Base-by-base conservation (phyloP, 2,888 invertebrate species). In the Pammene fasciana region DNA sequence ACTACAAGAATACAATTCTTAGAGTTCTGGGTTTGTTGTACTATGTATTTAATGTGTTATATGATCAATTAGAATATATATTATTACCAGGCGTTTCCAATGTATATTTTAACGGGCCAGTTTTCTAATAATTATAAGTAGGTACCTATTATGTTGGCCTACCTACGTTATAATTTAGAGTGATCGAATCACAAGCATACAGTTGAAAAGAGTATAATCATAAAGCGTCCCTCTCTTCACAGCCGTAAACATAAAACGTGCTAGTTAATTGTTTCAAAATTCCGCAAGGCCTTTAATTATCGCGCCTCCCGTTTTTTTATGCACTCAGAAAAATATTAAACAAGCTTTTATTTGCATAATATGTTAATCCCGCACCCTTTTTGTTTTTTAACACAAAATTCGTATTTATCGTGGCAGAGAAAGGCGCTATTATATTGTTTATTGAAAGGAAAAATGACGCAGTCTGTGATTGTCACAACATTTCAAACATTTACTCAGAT, bases 361-460 rank as follows among this genome's bases (percentile, higher is more conserved):
- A 65, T 68, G 65, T 59, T 68, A 68, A 68, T 59, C 68, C 48
- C 38, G 36, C 14, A 26, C 68, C 64, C 52, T 57, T 67, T 64
- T 57, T 26, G 56, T 57, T 57, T 68, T 68, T 68, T 54, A 52
- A 46, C 55, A 48, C 18, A 26, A 43, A 41, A 52, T 59, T 59
- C 34, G 13, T 43, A 50, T 68, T 61, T 65, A 52, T 65, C 14
- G 34, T 34, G 36, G 43, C 50, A 18, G 61, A 6, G 16, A 34
- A 60, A 36, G 13, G 13, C 43, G 43, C 43, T 43, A 43, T n/a
- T n/a, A n/a, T n/a, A n/a, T 43, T 26, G 50, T 11, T 50, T 50
- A 50, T 50, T 50, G 26, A 26, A 50, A 18, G 50, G 50, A 9
- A 50, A 50, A 50, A 50, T 18, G 0, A 50, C 11, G 18, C 5